phyloP scores from a whole-genome alignment of 2,113 vertebrate species.

The Geococcyx californianus region DNA sequence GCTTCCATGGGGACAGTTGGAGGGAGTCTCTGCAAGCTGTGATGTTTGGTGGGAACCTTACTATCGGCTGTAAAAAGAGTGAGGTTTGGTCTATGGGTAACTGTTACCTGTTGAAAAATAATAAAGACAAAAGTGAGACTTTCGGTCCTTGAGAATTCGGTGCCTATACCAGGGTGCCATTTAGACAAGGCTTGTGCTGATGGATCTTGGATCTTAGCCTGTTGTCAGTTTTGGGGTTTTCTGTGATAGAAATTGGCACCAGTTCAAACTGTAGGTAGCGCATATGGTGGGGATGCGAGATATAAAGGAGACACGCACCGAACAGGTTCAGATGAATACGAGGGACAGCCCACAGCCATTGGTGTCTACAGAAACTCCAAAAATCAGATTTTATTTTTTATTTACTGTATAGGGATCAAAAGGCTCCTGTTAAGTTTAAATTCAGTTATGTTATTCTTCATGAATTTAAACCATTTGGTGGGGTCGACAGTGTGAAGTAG shows the following conservation, averaged over 20 bases:
- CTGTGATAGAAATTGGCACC: not conserved
- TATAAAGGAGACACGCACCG: not conserved
- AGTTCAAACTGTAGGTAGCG: rapidly evolving
- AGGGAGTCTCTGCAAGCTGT: not conserved
- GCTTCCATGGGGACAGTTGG: not conserved
- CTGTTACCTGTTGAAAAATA: not conserved
- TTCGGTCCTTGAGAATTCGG: not conserved
- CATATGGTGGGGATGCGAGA: not conserved
- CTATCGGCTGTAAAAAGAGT: rapidly evolving
- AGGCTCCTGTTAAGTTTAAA: not conserved
- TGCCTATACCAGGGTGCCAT: not conserved
- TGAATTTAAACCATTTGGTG: not conserved
- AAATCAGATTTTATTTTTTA: not conserved
- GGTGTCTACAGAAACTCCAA: not conserved
- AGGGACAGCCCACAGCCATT: not conserved
- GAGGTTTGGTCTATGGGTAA: not conserved
- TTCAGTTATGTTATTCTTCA: not conserved
- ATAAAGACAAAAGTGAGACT: not conserved
- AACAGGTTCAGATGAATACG: not conserved
- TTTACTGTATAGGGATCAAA: not conserved
- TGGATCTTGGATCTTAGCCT: not conserved
- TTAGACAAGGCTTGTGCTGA: not conserved
- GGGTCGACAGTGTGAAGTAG: not conserved
- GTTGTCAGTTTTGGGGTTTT: not conserved
- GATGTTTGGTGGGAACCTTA: not conserved